Percentiles rank a stretch among this genome's conserved stretches.
Conservation (phyloP, 2,888 invertebrate genomes). For the Acholoe squamosa region DNA sequence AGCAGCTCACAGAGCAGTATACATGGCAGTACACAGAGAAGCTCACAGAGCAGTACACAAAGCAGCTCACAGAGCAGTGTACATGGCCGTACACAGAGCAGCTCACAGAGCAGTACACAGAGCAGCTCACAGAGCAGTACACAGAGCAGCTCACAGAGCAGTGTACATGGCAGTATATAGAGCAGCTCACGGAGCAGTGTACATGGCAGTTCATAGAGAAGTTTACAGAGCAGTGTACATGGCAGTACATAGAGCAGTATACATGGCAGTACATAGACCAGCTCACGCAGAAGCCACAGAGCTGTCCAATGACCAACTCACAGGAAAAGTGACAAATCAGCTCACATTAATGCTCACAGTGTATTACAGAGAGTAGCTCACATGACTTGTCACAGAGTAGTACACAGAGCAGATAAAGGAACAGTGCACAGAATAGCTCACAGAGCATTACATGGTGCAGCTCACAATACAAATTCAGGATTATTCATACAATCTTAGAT, state of each 20-base stretch:
- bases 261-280: background rate
- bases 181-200: background rate
- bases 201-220: background rate
- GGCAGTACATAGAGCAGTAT: background rate
- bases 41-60: background rate
- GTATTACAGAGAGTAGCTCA: too few relatives aligned
- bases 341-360: background rate
- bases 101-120: background rate
- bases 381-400: too few relatives aligned
- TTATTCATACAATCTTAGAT: too few relatives aligned
- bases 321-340: background rate
- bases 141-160: background rate
- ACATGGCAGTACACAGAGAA: background rate
- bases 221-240: background rate
- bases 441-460: too few relatives aligned
- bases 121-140: background rate
- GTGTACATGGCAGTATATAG: background rate
- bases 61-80: too few relatives aligned
- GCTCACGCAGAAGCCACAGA: background rate
- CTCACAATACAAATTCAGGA: too few relatives aligned
- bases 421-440: too few relatives aligned
- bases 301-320: background rate
- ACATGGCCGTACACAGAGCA: too few relatives aligned
- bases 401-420: background rate
- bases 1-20: background rate